phyloP scores from a whole-genome alignment of 2,797 vertebrate genomes.

The Hydrophis major region DNA sequence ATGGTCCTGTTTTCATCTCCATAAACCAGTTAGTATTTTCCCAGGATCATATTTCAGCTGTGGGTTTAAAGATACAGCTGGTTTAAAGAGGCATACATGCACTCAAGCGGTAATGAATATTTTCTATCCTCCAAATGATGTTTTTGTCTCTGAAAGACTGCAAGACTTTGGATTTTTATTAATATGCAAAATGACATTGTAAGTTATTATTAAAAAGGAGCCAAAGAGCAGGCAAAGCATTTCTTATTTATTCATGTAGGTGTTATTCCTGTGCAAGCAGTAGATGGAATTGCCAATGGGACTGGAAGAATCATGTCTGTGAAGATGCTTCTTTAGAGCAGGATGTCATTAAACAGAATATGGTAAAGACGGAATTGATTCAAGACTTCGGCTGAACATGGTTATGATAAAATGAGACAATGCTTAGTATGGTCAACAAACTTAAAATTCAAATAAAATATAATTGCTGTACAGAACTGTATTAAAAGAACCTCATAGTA shows the following conservation, averaged over 20 bases:
- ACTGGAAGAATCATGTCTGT: conserved; percentile 71
- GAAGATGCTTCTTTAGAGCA: conserved; percentile 65
- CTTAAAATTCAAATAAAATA: not conserved
- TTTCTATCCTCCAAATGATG: not conserved
- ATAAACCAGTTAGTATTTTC: not conserved
- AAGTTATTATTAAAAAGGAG: not conserved
- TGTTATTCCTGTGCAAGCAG: conserved; percentile 91
- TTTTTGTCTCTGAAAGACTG: not conserved
- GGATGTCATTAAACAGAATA: conserved; percentile 81
- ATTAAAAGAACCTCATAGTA: not conserved
- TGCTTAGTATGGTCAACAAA: not conserved
- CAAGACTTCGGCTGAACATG: not conserved
- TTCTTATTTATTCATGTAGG: conserved; percentile 68
- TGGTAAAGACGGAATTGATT: conserved; percentile 74
- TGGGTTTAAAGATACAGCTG: not conserved
- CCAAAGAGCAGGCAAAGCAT: not conserved
- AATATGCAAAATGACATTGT: not conserved
- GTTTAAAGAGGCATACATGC: not conserved
- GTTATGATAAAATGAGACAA: not conserved
- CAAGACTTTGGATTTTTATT: not conserved
- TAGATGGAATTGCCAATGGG: conserved; percentile 93
- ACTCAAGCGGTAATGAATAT: not conserved
- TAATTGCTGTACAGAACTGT: not conserved
- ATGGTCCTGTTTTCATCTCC: not conserved
- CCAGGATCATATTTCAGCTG: not conserved